These are phyloP conservation scores for Anguilla marmorata DNA, from an alignment of 2,797 vertebrate genomes.

Conservation along the genomic window DNA sequence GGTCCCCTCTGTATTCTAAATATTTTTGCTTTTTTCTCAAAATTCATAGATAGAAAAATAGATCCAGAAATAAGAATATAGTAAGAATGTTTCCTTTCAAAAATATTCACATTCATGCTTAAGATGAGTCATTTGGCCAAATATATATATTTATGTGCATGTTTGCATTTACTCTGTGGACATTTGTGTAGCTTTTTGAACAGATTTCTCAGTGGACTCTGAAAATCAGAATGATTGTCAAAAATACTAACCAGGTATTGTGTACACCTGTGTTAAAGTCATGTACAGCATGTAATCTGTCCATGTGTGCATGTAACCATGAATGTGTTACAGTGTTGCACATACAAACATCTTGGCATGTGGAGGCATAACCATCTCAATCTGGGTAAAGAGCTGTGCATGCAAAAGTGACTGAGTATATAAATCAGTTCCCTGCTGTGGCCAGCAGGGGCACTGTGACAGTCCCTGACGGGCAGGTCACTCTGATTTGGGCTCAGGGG, in stretches of 20 bases:
- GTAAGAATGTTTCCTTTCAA: slow-evolving; percentile 33
- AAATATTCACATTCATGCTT: slow-evolving; percentile 44
- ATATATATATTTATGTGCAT: slow-evolving; percentile 5
- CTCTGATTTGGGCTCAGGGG: slow-evolving; percentile 57
- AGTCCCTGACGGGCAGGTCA: slow-evolving; percentile 47
- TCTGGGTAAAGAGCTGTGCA: neutral
- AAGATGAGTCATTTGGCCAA: slow-evolving; percentile 48
- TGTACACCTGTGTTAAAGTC: neutral
- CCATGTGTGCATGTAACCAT: neutral
- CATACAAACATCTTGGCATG: neutral
- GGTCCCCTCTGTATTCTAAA: neutral
- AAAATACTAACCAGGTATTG: neutral
- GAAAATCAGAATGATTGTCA: neutral
- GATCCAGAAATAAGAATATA: slow-evolving; percentile 30
- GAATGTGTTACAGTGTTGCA: neutral
- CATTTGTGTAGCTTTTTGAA: neutral
- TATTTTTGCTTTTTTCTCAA: neutral
- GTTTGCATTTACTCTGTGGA: neutral
- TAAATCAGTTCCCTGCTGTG: neutral
- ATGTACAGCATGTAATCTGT: neutral
- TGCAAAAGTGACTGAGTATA: neutral
- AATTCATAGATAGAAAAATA: slow-evolving; percentile 54
- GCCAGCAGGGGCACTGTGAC: neutral
- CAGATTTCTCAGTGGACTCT: neutral
- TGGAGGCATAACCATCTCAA: neutral